Conservation (phyloP, 37 sponge, comb jelly and placozoan species). For the Spongilla lacustris region DNA sequence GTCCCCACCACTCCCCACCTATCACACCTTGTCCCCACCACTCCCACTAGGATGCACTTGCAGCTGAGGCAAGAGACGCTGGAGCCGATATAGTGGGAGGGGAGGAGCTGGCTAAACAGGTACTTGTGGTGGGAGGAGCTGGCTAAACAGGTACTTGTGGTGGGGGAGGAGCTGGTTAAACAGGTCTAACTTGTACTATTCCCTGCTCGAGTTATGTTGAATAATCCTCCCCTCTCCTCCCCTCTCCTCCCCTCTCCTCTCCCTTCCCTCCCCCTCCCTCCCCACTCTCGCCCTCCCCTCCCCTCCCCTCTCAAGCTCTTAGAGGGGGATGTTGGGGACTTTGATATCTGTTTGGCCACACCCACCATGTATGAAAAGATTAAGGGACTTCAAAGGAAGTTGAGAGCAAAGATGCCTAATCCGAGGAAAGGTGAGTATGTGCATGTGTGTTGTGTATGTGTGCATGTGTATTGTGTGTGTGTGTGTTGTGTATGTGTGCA, state of each 20-base stretch:
- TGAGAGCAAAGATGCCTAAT: conserved; percentile 59
- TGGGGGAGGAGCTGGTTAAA: background rate
- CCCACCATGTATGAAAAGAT: conserved; percentile 40
- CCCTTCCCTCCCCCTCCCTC: background rate
- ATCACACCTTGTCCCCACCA: too few species aligned
- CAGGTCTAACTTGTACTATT: background rate
- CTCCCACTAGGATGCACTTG: conserved; percentile 3
- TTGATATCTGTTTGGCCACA: conserved; percentile 60
- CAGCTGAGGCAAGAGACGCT: conserved; percentile 8
- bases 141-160: conserved; percentile 32
- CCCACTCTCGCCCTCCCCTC: background rate
- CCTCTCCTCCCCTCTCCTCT: background rate
- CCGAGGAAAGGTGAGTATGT: conserved; percentile 42
- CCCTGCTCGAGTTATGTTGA: background rate
- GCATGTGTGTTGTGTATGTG: too few species aligned
- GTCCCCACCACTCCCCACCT: too few species aligned
- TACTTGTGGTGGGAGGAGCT: conserved; percentile 33
- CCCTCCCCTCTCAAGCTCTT: background rate
- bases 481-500: too few species aligned
- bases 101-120: conserved; percentile 35
- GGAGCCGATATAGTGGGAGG: conserved; percentile 64
- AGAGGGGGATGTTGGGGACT: conserved; percentile 11
- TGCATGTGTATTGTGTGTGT: too few species aligned
- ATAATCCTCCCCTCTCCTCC: too few species aligned
- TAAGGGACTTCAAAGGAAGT: conserved; percentile 43